A percentile compares a stretch with the other conserved stretches of the same genome.
These are phyloP conservation scores for Phocides pigmalion DNA, from an alignment of 1,140 invertebrate genomes.

Conservation along the genomic window DNA sequence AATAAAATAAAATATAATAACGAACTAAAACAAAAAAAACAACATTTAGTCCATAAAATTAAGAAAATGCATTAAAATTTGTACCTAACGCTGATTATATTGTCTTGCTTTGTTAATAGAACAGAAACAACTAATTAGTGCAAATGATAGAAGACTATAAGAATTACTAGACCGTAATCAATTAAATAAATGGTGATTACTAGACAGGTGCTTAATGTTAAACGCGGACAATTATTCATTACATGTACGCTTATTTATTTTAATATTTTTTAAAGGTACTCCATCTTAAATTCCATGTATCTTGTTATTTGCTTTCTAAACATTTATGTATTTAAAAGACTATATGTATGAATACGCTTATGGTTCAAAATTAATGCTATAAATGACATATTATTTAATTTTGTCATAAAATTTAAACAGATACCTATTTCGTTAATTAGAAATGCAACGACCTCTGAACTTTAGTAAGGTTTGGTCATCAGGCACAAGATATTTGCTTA, in stretches of 20 bases:
- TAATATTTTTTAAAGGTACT: too few species aligned
- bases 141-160: not conserved
- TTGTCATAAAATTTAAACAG: too few species aligned
- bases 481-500: not conserved
- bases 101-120: not conserved
- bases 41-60: not conserved
- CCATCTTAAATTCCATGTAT: too few species aligned
- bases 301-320: too few species aligned
- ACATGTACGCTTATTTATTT: not conserved
- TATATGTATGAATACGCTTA: too few species aligned
- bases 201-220: not conserved
- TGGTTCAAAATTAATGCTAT: too few species aligned
- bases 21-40: too few species aligned
- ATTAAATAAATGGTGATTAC: slow-evolving; percentile 1
- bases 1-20: too few species aligned
- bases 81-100: not conserved
- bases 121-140: not conserved
- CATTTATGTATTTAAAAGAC: too few species aligned
- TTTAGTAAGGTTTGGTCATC: not conserved
- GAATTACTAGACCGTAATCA: slow-evolving; percentile 5
- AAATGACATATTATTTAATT: too few species aligned
- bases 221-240: not conserved
- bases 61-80: not conserved
- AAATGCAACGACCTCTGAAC: not conserved
- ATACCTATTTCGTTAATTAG: too few species aligned